phyloP scores from a whole-genome alignment of 2,113 vertebrate species.

The Serilophus lunatus region DNA sequence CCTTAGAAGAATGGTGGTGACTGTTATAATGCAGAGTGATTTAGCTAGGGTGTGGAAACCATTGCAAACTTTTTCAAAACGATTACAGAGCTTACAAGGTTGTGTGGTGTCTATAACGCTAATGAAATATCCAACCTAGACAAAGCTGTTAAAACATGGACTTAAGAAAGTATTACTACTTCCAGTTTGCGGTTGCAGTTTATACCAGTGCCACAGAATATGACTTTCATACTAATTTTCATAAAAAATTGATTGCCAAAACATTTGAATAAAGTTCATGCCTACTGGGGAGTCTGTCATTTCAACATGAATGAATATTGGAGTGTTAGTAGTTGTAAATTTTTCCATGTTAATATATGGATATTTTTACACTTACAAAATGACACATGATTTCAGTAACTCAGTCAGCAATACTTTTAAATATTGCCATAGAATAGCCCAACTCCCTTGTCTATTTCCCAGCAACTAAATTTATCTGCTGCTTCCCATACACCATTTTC shows the following conservation, averaged over 20 bases:
- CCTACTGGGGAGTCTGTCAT: not conserved
- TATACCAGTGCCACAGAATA: not conserved
- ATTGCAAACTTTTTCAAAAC: not conserved
- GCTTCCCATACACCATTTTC: not conserved
- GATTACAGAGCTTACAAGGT: not conserved
- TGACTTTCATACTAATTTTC: not conserved
- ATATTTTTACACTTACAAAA: not conserved
- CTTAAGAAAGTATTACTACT: not conserved
- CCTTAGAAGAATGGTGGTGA: not conserved
- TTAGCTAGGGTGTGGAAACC: not conserved
- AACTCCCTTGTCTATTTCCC: not conserved
- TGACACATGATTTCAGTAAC: not conserved
- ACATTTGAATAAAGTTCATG: not conserved
- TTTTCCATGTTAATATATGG: not conserved
- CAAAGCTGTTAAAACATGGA: not conserved
- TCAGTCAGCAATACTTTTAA: not conserved
- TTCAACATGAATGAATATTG: not conserved
- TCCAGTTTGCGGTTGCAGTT: not conserved
- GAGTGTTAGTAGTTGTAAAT: not conserved
- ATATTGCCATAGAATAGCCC: not conserved
- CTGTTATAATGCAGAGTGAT: not conserved
- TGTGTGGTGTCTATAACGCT: not conserved
- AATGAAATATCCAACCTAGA: not conserved
- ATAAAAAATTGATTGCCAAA: not conserved
- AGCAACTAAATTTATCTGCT: not conserved